These are phyloP conservation scores for Pilophorus perplexus DNA, from an alignment of 2,888 invertebrate species.

Conservation along the genomic window DNA sequence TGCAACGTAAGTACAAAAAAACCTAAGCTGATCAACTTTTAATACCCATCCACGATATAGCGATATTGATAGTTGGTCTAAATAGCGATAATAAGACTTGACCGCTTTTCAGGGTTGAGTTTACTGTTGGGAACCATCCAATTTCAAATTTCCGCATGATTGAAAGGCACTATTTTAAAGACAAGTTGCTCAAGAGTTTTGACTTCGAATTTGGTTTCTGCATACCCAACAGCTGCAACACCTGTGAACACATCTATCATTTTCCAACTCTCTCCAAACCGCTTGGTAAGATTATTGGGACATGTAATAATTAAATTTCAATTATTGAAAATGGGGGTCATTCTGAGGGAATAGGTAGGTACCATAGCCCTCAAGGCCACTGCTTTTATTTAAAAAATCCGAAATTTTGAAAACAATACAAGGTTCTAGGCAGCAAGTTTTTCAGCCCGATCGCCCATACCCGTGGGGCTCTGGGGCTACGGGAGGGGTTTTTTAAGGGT, in stretches of 20 bases:
- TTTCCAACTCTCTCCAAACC: constrained; percentile 86
- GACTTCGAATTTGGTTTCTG: constrained; percentile 99
- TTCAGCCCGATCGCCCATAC: too few species aligned
- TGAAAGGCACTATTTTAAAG: constrained; percentile 93
- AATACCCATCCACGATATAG: too few species aligned
- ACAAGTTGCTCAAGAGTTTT: constrained; percentile 91
- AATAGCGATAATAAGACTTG: too few species aligned
- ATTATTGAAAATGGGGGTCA: too few species aligned
- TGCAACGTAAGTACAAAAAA: constrained; percentile 77
- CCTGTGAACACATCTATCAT: constrained; percentile 98
- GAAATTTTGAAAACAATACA: too few species aligned
- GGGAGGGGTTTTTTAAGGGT: too few species aligned
- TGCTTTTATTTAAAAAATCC: too few species aligned
- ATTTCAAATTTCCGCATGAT: constrained; percentile 98
- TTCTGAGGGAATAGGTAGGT: too few species aligned
- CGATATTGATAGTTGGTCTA: too few species aligned
- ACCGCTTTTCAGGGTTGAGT: constrained; percentile 75
- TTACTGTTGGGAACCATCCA: constrained; percentile 87
- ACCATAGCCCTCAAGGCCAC: too few species aligned
- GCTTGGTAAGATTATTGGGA: constrained; percentile 64
- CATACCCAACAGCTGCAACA: constrained; percentile 95
- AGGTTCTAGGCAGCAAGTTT: too few species aligned
- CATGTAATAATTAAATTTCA: not conserved
- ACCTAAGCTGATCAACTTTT: not conserved
- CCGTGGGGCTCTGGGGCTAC: too few species aligned